phyloP scores from a whole-genome alignment of 2,113 vertebrate genomes.

The Dasypus novemcinctus region DNA sequence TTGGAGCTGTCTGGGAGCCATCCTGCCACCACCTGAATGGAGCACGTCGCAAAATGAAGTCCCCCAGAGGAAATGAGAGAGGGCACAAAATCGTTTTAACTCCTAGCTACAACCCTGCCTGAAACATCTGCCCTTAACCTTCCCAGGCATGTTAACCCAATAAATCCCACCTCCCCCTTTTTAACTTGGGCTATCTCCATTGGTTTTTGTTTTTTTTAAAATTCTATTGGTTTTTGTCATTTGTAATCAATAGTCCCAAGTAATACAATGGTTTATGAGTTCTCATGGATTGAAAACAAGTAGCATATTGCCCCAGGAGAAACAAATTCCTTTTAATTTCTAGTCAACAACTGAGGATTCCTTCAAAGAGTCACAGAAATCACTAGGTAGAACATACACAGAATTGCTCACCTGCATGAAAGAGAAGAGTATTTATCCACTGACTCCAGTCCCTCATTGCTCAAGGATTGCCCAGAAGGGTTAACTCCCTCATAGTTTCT shows the following conservation, averaged over 20 bases:
- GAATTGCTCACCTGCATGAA: rapidly evolving
- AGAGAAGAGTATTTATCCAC: background rate
- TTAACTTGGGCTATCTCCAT: background rate
- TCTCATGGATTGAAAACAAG: background rate
- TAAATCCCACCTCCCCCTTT: background rate
- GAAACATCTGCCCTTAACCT: background rate
- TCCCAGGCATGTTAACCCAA: background rate
- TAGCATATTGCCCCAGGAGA: background rate
- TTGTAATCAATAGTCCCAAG: background rate
- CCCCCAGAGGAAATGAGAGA: background rate
- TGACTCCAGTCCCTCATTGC: background rate
- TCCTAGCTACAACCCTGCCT: background rate
- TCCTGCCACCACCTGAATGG: background rate
- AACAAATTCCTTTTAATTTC: background rate
- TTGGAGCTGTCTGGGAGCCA: background rate
- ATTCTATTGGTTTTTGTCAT: background rate
- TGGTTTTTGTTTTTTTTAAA: background rate
- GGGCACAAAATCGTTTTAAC: background rate
- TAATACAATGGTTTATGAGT: background rate
- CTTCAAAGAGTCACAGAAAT: background rate
- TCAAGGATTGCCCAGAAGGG: background rate
- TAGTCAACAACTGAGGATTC: background rate
- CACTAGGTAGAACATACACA: background rate
- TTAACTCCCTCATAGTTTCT: background rate
- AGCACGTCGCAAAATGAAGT: background rate